Evolutionary conservation across 2,113 vertebrate species (phyloP).

Genomic region (Tragelaphus imberbis): DNA sequence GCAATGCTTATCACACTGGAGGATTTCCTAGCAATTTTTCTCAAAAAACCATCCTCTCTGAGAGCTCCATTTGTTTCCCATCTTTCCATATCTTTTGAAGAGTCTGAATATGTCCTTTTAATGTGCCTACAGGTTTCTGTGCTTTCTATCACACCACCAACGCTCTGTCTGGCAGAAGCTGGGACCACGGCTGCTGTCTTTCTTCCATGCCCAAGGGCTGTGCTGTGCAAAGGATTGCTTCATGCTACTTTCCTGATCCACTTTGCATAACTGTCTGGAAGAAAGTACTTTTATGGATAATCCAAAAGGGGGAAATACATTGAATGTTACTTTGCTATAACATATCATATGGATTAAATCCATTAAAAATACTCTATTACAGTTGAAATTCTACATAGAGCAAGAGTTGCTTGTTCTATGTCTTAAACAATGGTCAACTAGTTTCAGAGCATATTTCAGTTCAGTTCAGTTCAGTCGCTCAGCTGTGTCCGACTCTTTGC

Average conservation of each 20-base stretch:
- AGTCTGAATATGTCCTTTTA: slow-evolving; percentile 67
- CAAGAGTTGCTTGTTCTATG: background rate
- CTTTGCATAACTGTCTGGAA: slow-evolving; percentile 55
- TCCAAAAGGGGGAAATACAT: slow-evolving; percentile 32
- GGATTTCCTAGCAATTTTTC: slow-evolving; percentile 31
- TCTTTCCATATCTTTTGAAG: slow-evolving; percentile 49
- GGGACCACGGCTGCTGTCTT: slow-evolving; percentile 62
- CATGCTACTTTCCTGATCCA: slow-evolving; percentile 55
- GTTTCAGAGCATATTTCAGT: slow-evolving; percentile 18
- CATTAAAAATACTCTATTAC: slow-evolving; percentile 37
- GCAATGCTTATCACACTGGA: slow-evolving; percentile 43
- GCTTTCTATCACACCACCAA: slow-evolving; percentile 72
- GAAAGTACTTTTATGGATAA: slow-evolving; percentile 55
- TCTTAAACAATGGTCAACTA: background rate
- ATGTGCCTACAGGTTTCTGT: slow-evolving; percentile 62
- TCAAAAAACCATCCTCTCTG: slow-evolving; percentile 18
- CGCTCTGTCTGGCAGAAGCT: slow-evolving; percentile 69
- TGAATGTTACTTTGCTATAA: slow-evolving; percentile 31
- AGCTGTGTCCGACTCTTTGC: too few species aligned
- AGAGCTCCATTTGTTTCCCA: slow-evolving; percentile 56
- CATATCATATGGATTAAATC: slow-evolving; percentile 38
- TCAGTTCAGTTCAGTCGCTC: too few species aligned
- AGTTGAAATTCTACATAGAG: background rate
- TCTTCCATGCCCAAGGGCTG: slow-evolving; percentile 42
- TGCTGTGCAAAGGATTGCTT: slow-evolving; percentile 44